Conservation (phyloP, 37 sponge, comb jelly and placozoan species). For the Geodia barretti region DNA sequence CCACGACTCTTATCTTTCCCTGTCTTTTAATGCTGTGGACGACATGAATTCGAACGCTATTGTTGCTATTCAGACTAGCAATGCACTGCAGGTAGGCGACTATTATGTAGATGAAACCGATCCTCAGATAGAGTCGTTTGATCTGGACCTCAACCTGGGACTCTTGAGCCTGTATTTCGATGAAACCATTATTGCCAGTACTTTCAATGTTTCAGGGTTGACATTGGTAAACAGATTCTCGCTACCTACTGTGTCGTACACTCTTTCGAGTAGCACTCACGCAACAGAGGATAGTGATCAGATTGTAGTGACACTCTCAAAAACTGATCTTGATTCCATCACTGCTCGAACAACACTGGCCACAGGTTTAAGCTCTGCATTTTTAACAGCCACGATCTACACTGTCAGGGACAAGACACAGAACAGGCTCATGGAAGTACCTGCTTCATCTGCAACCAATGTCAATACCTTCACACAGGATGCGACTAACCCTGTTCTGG, state of each 20-base stretch:
- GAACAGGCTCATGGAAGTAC: constrained; percentile 32
- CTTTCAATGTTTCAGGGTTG: constrained; percentile 50
- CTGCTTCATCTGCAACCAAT: constrained; percentile 39
- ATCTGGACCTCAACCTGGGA: constrained; percentile 73
- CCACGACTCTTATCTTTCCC: constrained; percentile 63
- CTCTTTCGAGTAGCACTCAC: constrained; percentile 27
- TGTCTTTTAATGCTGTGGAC: constrained; percentile 34
- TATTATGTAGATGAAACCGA: constrained; percentile 40
- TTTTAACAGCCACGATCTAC: constrained; percentile 14
- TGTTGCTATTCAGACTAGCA: constrained; percentile 20
- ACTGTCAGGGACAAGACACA: constrained; percentile 65
- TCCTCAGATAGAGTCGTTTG: constrained; percentile 52
- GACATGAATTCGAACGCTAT: constrained; percentile 78
- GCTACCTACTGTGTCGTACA: constrained; percentile 17
- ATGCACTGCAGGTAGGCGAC: constrained; percentile 35
- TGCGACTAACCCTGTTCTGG: constrained; percentile 47
- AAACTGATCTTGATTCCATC: constrained; percentile 67
- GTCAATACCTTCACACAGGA: constrained; percentile 60
- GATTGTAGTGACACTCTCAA: constrained; percentile 46
- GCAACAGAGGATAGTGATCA: constrained; percentile 44
- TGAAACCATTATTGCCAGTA: constrained; percentile 69
- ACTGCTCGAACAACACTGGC: constrained; percentile 65
- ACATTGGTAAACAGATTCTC: constrained; percentile 51
- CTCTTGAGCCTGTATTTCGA: constrained; percentile 61
- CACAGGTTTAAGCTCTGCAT: constrained; percentile 56